These are phyloP conservation scores for Ditylenchus dipsaci DNA, from an alignment of 1,140 invertebrate genomes.

Conservation along the genomic window DNA sequence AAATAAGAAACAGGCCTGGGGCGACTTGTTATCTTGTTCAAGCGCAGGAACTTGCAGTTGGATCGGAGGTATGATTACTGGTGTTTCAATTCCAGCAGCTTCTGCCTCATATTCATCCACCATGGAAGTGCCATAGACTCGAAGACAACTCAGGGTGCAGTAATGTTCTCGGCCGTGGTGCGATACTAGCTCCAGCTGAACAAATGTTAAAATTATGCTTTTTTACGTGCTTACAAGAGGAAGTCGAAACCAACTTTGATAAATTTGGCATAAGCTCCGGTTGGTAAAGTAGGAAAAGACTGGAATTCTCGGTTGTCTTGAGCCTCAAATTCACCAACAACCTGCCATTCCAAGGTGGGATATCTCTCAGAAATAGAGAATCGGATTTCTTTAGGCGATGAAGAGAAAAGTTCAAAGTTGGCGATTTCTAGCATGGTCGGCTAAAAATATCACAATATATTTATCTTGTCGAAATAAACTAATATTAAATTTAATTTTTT, in stretches of 20 bases:
- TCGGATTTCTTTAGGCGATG: conserved; percentile 80
- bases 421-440: conserved; percentile 76
- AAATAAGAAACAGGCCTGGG: no score
- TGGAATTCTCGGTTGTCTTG: conserved; percentile 81
- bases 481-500: no score
- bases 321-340: conserved; percentile 78
- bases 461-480: no score
- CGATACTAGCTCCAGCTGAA: conserved; percentile 20
- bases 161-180: conserved; percentile 74
- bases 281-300: conserved; percentile 72
- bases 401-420: conserved; percentile 96
- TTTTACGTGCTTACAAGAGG: background rate
- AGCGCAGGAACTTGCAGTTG: no score
- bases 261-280: conserved; percentile 83
- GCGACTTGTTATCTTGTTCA: no score
- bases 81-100: conserved; percentile 11
- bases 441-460: no score
- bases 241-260: conserved; percentile 63
- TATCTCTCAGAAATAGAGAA: conserved; percentile 79
- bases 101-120: conserved; percentile 61
- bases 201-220: background rate
- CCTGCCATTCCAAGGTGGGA: conserved; percentile 83
- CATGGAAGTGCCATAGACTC: conserved; percentile 75
- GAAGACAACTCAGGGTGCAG: conserved; percentile 86
- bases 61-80: background rate